phyloP scores from a whole-genome alignment of 2,113 vertebrate species.

The Sclerurus mexicanus region DNA sequence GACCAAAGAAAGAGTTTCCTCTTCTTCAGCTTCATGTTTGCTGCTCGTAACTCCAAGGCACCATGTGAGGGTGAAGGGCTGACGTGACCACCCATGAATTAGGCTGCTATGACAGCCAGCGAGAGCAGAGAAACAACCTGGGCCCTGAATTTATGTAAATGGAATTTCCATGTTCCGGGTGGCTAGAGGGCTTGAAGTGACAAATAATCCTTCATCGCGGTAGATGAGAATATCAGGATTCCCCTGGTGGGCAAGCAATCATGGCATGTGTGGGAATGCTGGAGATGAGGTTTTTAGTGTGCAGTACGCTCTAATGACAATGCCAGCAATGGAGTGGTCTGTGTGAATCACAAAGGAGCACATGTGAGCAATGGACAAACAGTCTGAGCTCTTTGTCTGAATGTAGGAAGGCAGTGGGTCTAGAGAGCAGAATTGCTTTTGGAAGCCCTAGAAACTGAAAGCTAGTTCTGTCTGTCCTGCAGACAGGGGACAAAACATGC shows the following conservation, averaged over 20 bases:
- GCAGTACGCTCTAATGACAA: neutral
- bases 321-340: neutral
- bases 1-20: neutral
- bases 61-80: neutral
- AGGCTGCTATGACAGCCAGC: neutral
- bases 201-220: neutral
- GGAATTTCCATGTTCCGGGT: slow-evolving; percentile 16
- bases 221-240: slow-evolving; percentile 21
- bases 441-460: neutral
- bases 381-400: neutral
- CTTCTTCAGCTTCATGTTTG: neutral
- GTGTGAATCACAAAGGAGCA: neutral
- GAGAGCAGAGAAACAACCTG: neutral
- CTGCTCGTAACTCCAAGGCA: neutral
- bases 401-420: neutral
- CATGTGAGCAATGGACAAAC: rapidly evolving
- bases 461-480: neutral
- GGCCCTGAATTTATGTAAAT: slow-evolving; percentile 6
- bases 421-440: neutral
- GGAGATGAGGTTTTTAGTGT: neutral
- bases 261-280: neutral
- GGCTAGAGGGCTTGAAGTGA: slow-evolving; percentile 13
- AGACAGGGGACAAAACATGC: neutral
- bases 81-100: neutral
- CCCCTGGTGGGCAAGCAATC: neutral